Base-by-base conservation (phyloP, 2,113 vertebrate species). In the Anseranas semipalmata region DNA sequence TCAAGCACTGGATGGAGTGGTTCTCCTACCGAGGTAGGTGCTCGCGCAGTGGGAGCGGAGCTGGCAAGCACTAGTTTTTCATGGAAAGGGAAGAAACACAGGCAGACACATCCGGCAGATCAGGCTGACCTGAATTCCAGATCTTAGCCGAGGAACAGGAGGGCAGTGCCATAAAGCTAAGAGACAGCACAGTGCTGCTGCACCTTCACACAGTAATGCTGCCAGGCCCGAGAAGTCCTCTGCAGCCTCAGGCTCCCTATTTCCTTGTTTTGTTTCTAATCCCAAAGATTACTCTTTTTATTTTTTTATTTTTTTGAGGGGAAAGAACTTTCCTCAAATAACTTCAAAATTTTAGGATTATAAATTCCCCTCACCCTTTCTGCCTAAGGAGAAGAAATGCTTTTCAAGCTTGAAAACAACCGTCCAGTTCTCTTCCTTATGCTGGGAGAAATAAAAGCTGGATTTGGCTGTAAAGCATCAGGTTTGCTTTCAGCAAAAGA, bases 1-100 rank as follows among this genome's bases (percentile, higher is more conserved):
- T 99, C 98, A 99, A 99, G 95, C 99, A 99, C 98, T 99, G 99
- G 99, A 99, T 99, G 98, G 99, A 99, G 94, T 99, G 99, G 99
- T 99, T 99, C 88, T 98, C 99, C 79, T 99, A 99, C 91, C 97
- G 99, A 99, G 99, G 99, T 99, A 85, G 93, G 98, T 94, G 89
- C 60, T 83, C 0, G 3, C 0, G 4, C 41, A 24, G 46, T 0
- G 7, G 45, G 48, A 56, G 30, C 9, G 16, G 20, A 9, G 71
- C 0, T 32, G 1, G 2, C 15, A 43, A 56, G 43, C 2, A 32
- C 17, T 73, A 72, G 8, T 46, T 37, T 83, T 72, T 63, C 63
- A 45, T 0, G 5, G 53, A 32, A 70, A 52, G 87, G 79, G 68
- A n/a, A 88, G n/a, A 79, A 52, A 55, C 39, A 62, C 0, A 1